Conservation (phyloP, 2,888 invertebrate genomes). For the Drosophila colorata region DNA sequence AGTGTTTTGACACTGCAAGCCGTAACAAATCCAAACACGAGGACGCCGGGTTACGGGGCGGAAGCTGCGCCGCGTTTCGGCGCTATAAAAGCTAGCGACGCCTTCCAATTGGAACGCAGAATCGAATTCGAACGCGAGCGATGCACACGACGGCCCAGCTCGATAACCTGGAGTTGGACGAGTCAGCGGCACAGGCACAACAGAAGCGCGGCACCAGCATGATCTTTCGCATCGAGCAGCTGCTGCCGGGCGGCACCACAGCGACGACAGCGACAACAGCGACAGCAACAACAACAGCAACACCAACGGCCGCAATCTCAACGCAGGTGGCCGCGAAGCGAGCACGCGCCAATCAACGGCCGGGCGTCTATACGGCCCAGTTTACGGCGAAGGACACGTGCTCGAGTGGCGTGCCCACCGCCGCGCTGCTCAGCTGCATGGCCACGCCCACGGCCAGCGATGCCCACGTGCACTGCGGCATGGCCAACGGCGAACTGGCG, state of each 20-base stretch:
- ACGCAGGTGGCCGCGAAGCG: slow-evolving; percentile 43
- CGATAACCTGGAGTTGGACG: slow-evolving; percentile 61
- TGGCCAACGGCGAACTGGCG: slow-evolving; percentile 63
- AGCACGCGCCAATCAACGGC: slow-evolving; percentile 37
- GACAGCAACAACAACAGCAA: neutral
- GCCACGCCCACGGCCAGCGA: slow-evolving; percentile 48
- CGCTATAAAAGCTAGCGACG: slow-evolving; percentile 80
- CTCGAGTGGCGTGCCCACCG: slow-evolving; percentile 68
- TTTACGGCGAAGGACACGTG: slow-evolving; percentile 79
- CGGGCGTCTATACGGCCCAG: slow-evolving; percentile 80
- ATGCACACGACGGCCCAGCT: slow-evolving; percentile 75
- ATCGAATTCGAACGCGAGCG: slow-evolving; percentile 77
- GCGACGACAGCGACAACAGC: slow-evolving; percentile 8
- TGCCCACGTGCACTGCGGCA: slow-evolving; percentile 59
- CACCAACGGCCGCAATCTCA: slow-evolving; percentile 25
- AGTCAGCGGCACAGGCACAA: slow-evolving; percentile 29
- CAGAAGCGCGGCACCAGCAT: slow-evolving; percentile 78
- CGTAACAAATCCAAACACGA: slow-evolving; percentile 80
- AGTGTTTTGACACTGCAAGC: slow-evolving; percentile 83
- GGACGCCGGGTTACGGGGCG: slow-evolving; percentile 25
- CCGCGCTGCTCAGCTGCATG: slow-evolving; percentile 67
- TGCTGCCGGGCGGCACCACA: slow-evolving; percentile 31
- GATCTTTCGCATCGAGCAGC: slow-evolving; percentile 45
- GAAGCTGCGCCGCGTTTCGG: slow-evolving; percentile 54
- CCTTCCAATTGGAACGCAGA: slow-evolving; percentile 83